Conservation (phyloP, 92 coral and sea anemone genomes). For the Montipora capitata region DNA sequence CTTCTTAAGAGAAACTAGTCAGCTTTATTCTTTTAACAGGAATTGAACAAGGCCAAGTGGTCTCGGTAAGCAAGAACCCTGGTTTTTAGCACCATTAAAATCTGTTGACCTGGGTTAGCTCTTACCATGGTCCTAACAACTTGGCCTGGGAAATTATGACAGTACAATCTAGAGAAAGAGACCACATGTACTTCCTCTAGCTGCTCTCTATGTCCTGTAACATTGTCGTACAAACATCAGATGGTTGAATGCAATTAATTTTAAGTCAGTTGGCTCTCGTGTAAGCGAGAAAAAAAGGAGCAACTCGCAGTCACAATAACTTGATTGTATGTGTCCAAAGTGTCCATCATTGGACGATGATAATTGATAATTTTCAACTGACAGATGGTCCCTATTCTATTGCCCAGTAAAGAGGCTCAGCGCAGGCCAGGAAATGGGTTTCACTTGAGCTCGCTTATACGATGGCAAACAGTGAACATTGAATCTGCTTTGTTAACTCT, state of each 20-base stretch:
- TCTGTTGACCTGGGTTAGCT: no score
- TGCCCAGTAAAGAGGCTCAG: conserved; percentile 39
- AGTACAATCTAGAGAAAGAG: no score
- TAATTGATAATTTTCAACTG: neutral
- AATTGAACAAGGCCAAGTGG: no score
- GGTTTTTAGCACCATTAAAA: no score
- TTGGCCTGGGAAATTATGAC: no score
- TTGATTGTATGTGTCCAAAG: conserved; percentile 35
- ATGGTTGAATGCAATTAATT: neutral
- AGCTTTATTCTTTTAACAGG: no score
- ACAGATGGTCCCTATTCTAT: neutral
- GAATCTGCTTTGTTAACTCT: conserved; percentile 7
- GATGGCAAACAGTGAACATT: conserved; percentile 42
- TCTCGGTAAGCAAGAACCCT: no score
- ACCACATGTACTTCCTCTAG: no score
- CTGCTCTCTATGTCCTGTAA: no score
- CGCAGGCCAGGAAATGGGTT: conserved; percentile 80
- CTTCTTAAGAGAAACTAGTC: no score
- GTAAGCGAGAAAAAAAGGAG: conserved; percentile 89
- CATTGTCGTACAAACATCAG: no score
- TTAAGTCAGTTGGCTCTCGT: conserved; percentile 63
- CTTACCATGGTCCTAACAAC: no score
- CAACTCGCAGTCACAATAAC: conserved; percentile 45
- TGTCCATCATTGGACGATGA: neutral
- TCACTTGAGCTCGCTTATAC: conserved; percentile 88